Evolutionary conservation across 2,888 invertebrate genomes (phyloP).

Genomic region (Dascillus cervinus): DNA sequence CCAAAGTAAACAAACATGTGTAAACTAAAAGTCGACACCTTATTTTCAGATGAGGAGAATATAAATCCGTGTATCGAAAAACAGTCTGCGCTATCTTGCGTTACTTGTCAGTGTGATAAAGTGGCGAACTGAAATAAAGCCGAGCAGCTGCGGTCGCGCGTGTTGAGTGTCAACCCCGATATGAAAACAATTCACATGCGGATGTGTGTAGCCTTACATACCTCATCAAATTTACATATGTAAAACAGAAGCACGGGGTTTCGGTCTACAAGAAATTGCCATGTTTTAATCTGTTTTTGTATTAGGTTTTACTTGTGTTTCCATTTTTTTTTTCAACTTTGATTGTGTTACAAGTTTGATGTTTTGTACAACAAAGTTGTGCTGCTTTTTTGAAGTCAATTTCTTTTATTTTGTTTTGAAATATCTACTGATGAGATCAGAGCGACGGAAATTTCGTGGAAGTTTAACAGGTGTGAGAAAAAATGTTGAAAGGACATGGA

Average conservation of each 20-base stretch:
- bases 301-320: no score
- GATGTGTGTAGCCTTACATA: constrained; percentile 23
- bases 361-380: no score
- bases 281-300: constrained; percentile 20
- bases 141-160: constrained; percentile 33
- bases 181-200: constrained; percentile 30
- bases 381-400: no score
- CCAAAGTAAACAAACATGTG: constrained; percentile 38
- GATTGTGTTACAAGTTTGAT: no score
- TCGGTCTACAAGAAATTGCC: constrained; percentile 21
- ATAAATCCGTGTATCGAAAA: constrained; percentile 34
- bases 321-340: no score
- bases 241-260: constrained; percentile 23
- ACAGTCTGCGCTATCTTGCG: constrained; percentile 31
- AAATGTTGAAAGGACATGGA: no score
- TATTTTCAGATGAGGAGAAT: constrained; percentile 35
- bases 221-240: constrained; percentile 29
- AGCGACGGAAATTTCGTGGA: no score
- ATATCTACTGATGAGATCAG: no score
- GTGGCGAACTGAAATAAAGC: constrained; percentile 38
- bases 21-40: constrained; percentile 40
- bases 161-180: constrained; percentile 33
- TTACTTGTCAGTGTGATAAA: constrained; percentile 38
- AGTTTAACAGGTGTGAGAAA: no score
- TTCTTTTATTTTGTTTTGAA: no score